A percentile compares a stretch with the other conserved stretches of the same genome.
Evolutionary conservation across 2,113 vertebrate species (phyloP).

Genomic region (Phalacrocorax pelagicus): DNA sequence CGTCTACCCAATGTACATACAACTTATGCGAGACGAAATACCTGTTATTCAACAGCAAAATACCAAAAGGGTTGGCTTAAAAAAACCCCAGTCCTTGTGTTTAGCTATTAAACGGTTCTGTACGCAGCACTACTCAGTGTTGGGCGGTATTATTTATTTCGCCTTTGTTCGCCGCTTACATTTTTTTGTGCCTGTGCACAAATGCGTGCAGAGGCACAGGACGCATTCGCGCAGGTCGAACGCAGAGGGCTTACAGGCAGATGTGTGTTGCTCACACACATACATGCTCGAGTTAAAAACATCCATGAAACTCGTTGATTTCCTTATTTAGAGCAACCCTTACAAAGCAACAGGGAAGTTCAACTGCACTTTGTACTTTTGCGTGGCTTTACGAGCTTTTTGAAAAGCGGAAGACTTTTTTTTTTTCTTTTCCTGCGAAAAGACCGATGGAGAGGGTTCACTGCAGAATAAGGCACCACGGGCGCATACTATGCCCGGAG

Average conservation of each 20-base stretch:
- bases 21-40: accelerated
- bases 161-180: background rate
- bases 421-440: too few relatives aligned
- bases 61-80: background rate
- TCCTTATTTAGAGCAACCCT: background rate
- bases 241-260: accelerated
- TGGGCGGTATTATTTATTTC: background rate
- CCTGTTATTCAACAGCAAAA: background rate
- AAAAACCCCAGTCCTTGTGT: background rate
- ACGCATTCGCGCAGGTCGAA: too few relatives aligned
- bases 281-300: accelerated
- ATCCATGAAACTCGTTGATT: background rate
- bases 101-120: background rate
- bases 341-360: background rate
- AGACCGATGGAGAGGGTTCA: accelerated
- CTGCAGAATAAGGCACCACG: background rate
- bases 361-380: background rate
- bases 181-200: background rate
- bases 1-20: accelerated
- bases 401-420: background rate
- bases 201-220: accelerated
- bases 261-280: background rate
- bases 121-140: background rate
- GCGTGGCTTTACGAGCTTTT: accelerated
- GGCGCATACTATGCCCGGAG: accelerated